A percentile compares a stretch with the other conserved stretches of the same genome.
Evolutionary conservation across 2,797 vertebrate species (phyloP).

Genomic region (Xenopus petersii): DNA sequence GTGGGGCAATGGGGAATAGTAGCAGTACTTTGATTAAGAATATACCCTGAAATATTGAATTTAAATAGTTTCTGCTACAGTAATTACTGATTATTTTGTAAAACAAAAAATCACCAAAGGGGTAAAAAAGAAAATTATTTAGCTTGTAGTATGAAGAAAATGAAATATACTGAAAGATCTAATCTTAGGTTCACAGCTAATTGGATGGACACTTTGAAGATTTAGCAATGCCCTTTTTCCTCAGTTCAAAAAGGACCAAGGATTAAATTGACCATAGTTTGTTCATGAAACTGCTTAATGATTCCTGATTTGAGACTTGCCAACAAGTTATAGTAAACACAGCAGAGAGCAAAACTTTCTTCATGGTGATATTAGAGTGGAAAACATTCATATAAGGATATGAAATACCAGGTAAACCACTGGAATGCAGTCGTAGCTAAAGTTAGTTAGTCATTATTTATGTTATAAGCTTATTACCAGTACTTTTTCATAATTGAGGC

Average conservation of each 20-base stretch:
- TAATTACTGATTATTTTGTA: too few relatives aligned
- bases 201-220: slow-evolving; percentile 10
- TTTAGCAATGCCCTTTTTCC: slow-evolving; percentile 3
- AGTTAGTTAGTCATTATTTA: too few relatives aligned
- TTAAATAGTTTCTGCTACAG: too few relatives aligned
- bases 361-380: neutral
- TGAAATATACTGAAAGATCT: neutral
- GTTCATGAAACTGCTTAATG: slow-evolving; percentile 3
- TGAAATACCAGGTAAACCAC: neutral
- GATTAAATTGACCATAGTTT: slow-evolving; percentile 4
- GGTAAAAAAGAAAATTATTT: neutral
- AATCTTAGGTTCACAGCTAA: slow-evolving; percentile 6
- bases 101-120: neutral
- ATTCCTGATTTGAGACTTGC: slow-evolving; percentile 4
- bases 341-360: neutral
- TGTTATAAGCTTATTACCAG: too few relatives aligned
- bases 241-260: neutral
- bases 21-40: too few relatives aligned
- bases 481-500: too few relatives aligned
- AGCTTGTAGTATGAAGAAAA: neutral
- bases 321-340: slow-evolving; percentile 7
- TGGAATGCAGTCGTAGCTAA: too few relatives aligned
- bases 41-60: too few relatives aligned
- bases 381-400: neutral
- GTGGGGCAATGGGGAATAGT: too few relatives aligned